Percentiles rank a stretch among this genome's conserved stretches.
phyloP scores from a whole-genome alignment of 2,888 invertebrate genomes.

The Andrena haemorrhoa region DNA sequence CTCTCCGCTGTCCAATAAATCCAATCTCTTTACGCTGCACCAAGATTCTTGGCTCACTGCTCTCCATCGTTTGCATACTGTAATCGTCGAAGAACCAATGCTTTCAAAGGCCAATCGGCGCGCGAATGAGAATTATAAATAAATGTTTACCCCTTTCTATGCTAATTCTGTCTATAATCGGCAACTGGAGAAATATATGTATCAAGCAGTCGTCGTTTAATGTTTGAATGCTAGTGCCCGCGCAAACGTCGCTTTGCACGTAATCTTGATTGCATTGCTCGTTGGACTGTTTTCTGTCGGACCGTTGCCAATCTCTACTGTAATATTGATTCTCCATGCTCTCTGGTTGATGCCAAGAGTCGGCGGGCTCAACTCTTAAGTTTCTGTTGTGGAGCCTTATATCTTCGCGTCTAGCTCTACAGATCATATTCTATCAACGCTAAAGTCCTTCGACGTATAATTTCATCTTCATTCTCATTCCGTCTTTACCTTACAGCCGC shows the following conservation, averaged over 20 bases:
- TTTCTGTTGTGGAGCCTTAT: conserved; percentile 80
- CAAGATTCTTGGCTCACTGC: conserved; percentile 86
- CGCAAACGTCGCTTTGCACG: conserved; percentile 61
- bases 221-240: conserved; percentile 82
- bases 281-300: conserved; percentile 50
- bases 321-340: conserved; percentile 80
- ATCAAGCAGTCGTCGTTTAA: conserved; percentile 87
- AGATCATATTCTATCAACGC: conserved; percentile 31
- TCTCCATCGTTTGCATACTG: conserved; percentile 87
- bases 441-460: conserved; percentile 7
- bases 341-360: conserved; percentile 88
- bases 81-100: conserved; percentile 14
- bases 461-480: conserved; percentile 26
- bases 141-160: conserved; percentile 85
- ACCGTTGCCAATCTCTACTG: conserved; percentile 63
- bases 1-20: conserved; percentile 67
- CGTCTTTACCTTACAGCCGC: conserved; percentile 86
- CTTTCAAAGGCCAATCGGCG: too few species aligned
- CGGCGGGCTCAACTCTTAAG: conserved; percentile 86
- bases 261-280: conserved; percentile 59
- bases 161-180: conserved; percentile 86
- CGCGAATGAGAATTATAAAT: background rate
- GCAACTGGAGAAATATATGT: conserved; percentile 86
- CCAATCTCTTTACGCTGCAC: conserved; percentile 82
- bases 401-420: conserved; percentile 71